Percentiles rank a stretch among this genome's conserved stretches.
Conservation (phyloP, 2,888 invertebrate genomes). For the Lepidonotus clava region DNA sequence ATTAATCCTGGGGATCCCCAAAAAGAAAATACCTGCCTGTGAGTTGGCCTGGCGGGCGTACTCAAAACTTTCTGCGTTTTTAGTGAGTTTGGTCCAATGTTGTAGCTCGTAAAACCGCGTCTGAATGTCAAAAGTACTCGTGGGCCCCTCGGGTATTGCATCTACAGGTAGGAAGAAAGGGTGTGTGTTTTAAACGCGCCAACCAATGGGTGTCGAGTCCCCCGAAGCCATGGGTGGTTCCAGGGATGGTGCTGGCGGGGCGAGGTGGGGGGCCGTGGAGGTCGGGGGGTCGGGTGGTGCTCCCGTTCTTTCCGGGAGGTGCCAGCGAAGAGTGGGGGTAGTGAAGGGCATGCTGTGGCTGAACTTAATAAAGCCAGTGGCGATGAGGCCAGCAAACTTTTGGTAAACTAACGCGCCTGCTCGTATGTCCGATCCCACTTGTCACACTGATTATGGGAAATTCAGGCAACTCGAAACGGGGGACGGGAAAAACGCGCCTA, state of each 20-base stretch:
- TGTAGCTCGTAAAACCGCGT: too few species aligned
- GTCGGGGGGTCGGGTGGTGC: neutral
- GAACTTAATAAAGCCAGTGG: neutral
- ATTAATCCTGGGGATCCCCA: too few species aligned
- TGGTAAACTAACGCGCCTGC: slow-evolving; percentile 8
- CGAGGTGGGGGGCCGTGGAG: neutral
- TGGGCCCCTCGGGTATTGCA: too few species aligned
- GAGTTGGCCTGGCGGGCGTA: too few species aligned
- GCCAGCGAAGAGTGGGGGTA: neutral
- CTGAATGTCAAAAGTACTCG: too few species aligned
- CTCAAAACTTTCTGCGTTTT: too few species aligned
- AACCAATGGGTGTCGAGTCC: too few species aligned
- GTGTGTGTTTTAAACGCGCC: too few species aligned
- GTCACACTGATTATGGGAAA: slow-evolving; percentile 15
- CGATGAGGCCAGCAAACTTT: neutral
- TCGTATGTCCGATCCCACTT: neutral
- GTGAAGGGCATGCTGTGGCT: neutral
- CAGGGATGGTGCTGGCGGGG: neutral
- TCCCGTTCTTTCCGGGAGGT: neutral
- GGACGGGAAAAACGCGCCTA: neutral
- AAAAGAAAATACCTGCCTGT: too few species aligned
- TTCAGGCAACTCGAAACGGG: neutral
- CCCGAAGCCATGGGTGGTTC: too few species aligned
- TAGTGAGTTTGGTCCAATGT: too few species aligned
- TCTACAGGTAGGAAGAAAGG: too few species aligned